Percentiles rank a stretch among this genome's conserved stretches.
These are phyloP conservation scores for Heterohyrax brucei DNA, from an alignment of 2,797 vertebrate genomes.

Conservation along the genomic window DNA sequence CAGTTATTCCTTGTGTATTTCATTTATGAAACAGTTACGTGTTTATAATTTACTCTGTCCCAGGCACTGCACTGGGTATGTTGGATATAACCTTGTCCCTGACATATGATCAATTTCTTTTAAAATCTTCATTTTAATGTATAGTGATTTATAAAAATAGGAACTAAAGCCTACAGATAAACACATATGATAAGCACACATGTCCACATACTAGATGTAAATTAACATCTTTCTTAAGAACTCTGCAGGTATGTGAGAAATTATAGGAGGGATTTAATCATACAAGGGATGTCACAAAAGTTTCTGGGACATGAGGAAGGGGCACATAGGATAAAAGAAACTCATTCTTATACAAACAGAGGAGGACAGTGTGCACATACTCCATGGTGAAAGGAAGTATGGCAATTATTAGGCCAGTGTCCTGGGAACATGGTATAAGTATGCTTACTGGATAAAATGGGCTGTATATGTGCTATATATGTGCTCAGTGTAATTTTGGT, in stretches of 20 bases:
- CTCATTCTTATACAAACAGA: neutral
- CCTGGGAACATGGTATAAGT: neutral
- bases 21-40: neutral
- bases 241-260: neutral
- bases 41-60: neutral
- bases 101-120: too few species aligned
- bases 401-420: neutral
- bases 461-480: too few species aligned
- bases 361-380: neutral
- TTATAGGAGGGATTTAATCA: neutral
- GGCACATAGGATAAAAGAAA: neutral
- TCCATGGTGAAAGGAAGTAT: neutral
- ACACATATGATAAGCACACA: neutral
- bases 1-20: neutral
- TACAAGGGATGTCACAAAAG: neutral
- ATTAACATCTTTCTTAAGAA: neutral
- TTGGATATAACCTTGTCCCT: neutral
- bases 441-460: too few species aligned
- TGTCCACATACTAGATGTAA: neutral
- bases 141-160: too few species aligned
- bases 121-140: too few species aligned
- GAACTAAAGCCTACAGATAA: too few species aligned
- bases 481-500: too few species aligned
- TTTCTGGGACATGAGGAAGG: neutral
- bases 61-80: too few species aligned